Evolutionary conservation across 2,113 vertebrate species (phyloP).

Genomic region (Notarius quadriscutis): DNA sequence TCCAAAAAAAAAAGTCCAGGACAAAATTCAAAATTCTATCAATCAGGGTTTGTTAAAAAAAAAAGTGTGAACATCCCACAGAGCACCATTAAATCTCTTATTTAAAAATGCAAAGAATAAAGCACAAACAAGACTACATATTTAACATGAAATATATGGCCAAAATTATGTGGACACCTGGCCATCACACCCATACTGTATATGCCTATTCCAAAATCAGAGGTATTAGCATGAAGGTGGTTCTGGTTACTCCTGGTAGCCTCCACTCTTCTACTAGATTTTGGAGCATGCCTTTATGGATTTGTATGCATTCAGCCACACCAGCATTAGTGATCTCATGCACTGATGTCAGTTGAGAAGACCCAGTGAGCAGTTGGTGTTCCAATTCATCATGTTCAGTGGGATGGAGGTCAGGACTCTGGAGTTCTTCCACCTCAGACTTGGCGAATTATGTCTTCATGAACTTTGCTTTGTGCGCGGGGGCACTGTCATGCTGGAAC

Average conservation of each 20-base stretch:
- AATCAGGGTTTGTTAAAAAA: too few relatives aligned
- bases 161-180: not conserved
- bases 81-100: too few relatives aligned
- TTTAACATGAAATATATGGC: not conserved
- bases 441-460: not conserved
- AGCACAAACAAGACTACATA: too few relatives aligned
- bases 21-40: too few relatives aligned
- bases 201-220: too few relatives aligned
- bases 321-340: not conserved
- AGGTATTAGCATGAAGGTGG: not conserved
- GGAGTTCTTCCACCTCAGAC: not conserved
- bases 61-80: too few relatives aligned
- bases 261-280: not conserved
- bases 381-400: not conserved
- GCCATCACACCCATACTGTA: not conserved
- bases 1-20: too few relatives aligned
- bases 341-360: not conserved
- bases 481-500: not conserved
- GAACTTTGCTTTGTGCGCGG: not conserved
- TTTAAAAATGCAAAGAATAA: too few relatives aligned
- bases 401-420: not conserved
- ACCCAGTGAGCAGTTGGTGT: not conserved
- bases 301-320: not conserved
- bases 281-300: not conserved
- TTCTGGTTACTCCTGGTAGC: not conserved